These are phyloP conservation scores for Eilema griseolum DNA, from an alignment of 2,888 invertebrate species.

Conservation along the genomic window DNA sequence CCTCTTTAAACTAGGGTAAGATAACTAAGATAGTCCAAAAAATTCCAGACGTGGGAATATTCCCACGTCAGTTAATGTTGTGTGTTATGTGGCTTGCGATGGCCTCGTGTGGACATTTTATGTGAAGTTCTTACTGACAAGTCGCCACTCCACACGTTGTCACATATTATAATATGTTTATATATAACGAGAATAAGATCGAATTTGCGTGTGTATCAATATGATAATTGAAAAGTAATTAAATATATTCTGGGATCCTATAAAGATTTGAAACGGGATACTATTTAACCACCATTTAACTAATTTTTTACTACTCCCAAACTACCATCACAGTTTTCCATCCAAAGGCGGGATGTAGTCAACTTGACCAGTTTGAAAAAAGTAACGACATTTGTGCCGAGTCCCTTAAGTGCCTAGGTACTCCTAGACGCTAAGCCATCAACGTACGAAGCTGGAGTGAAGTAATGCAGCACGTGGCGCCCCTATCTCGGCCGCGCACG, in stretches of 20 bases:
- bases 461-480: background rate
- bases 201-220: too few relatives aligned
- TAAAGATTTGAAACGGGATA: background rate
- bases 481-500: background rate
- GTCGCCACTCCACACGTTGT: too few relatives aligned
- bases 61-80: background rate
- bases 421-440: slow-evolving; percentile 19
- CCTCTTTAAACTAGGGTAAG: too few relatives aligned
- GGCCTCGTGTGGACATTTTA: background rate
- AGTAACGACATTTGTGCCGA: background rate
- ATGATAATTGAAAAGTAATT: too few relatives aligned
- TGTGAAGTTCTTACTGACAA: too few relatives aligned
- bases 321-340: too few relatives aligned
- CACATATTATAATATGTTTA: too few relatives aligned
- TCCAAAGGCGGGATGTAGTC: too few relatives aligned
- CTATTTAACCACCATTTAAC: background rate
- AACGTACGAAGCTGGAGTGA: background rate
- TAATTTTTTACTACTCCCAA: background rate
- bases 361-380: background rate
- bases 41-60: background rate
- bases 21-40: too few relatives aligned
- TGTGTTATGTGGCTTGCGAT: background rate
- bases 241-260: background rate
- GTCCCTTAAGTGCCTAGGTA: too few relatives aligned
- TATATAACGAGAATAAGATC: too few relatives aligned